Percentiles rank a stretch among this genome's conserved stretches.
phyloP scores from a whole-genome alignment of 2,888 invertebrate species.

The Allygus modestus region DNA sequence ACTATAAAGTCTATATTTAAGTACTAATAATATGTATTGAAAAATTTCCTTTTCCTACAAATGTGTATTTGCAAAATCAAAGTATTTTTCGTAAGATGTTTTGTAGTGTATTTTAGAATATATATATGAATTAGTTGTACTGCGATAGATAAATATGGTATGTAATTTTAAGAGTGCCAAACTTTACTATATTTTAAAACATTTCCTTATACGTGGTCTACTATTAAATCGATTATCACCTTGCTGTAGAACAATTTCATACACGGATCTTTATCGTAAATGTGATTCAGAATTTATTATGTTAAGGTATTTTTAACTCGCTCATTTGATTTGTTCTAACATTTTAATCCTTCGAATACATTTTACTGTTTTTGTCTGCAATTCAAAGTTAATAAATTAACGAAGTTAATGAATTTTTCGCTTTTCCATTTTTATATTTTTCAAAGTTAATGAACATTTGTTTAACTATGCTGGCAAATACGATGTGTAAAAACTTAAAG shows the following conservation, averaged over 20 bases:
- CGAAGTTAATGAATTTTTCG: too few species aligned
- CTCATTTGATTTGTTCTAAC: too few species aligned
- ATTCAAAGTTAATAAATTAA: too few species aligned
- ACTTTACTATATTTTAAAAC: background rate
- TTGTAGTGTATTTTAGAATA: constrained; percentile 39
- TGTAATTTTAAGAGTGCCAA: constrained; percentile 46
- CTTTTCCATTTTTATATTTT: too few species aligned
- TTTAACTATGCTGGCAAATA: too few species aligned
- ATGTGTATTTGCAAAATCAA: constrained; percentile 40
- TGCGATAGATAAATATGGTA: constrained; percentile 25
- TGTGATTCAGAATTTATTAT: too few species aligned
- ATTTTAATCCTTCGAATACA: too few species aligned
- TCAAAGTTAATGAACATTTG: too few species aligned
- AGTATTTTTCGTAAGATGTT: constrained; percentile 54
- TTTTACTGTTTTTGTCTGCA: too few species aligned
- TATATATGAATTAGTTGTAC: constrained; percentile 39
- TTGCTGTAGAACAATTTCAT: background rate
- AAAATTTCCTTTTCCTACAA: constrained; percentile 8
- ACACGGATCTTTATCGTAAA: background rate
- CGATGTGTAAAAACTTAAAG: background rate
- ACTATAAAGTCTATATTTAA: constrained; percentile 10
- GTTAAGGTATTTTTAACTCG: too few species aligned
- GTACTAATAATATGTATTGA: background rate
- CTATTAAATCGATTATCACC: background rate
- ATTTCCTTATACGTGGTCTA: background rate